These are phyloP conservation scores for Neotoma lepida DNA, from an alignment of 2,113 vertebrate species.

Conservation along the genomic window DNA sequence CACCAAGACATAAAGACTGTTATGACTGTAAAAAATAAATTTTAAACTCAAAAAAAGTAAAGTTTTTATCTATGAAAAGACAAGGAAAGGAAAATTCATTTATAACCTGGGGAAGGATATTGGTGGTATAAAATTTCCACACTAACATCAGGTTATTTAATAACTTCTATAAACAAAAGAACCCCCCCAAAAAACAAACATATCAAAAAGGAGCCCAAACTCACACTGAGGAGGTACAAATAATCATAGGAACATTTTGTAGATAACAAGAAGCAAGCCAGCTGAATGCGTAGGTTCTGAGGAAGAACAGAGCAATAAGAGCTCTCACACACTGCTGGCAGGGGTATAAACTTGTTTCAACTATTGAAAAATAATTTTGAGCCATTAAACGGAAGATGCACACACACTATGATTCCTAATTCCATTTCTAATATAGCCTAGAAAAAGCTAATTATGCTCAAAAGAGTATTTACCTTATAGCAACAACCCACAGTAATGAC, in stretches of 20 bases:
- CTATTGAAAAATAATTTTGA: background rate
- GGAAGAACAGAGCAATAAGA: background rate
- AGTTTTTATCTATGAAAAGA: background rate
- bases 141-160: background rate
- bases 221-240: background rate
- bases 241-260: background rate
- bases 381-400: background rate
- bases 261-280: conserved; percentile 22
- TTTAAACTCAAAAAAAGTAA: conserved; percentile 5
- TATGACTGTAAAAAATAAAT: conserved; percentile 4
- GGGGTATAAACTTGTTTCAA: background rate
- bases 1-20: background rate
- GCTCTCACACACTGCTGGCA: background rate
- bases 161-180: background rate
- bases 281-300: background rate
- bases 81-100: background rate
- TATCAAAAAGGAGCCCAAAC: background rate
- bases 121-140: conserved; percentile 7
- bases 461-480: background rate
- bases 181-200: background rate
- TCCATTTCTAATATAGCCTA: background rate
- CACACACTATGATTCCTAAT: background rate
- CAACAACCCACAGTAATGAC: background rate
- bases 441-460: background rate
- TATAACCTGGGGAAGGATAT: background rate